A percentile compares a stretch with the other conserved stretches of the same genome.
Evolutionary conservation across 2,797 vertebrate species (phyloP).

Genomic region (Coregonus ussuriensis): DNA sequence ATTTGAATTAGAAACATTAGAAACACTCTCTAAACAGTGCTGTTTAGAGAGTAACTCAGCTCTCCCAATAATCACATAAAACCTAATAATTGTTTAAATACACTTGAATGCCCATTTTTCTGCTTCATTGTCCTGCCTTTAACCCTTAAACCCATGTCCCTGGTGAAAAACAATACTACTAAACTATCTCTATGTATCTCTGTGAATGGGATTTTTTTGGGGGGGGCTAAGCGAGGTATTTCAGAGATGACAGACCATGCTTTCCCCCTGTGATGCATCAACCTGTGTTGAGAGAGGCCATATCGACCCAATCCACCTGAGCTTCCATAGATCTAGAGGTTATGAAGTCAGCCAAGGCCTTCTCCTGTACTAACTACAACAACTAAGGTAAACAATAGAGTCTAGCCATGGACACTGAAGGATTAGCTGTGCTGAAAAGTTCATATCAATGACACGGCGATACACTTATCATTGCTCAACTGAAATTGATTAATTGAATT

Average conservation of each 20-base stretch:
- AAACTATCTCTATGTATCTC: constrained; percentile 27
- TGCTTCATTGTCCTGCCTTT: background rate
- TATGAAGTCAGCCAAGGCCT: constrained; percentile 35
- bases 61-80: background rate
- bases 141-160: background rate
- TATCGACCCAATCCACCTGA: constrained; percentile 19
- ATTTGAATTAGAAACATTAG: background rate
- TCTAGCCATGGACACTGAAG: too few species aligned
- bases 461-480: too few species aligned
- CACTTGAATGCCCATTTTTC: too few species aligned
- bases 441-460: too few species aligned
- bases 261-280: constrained; percentile 18
- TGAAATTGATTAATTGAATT: too few species aligned
- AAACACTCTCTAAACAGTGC: too few species aligned
- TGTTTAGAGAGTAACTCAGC: background rate
- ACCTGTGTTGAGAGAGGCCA: constrained; percentile 13
- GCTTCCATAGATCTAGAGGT: constrained; percentile 10
- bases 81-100: background rate
- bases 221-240: constrained; percentile 20
- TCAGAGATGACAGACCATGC: constrained; percentile 12
- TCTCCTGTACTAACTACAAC: constrained; percentile 3
- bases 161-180: background rate
- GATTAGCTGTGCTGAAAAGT: too few species aligned
- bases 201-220: background rate
- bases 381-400: too few species aligned